Evolutionary conservation across 1,140 invertebrate genomes (phyloP).

Genomic region (Saccostrea glomerata): DNA sequence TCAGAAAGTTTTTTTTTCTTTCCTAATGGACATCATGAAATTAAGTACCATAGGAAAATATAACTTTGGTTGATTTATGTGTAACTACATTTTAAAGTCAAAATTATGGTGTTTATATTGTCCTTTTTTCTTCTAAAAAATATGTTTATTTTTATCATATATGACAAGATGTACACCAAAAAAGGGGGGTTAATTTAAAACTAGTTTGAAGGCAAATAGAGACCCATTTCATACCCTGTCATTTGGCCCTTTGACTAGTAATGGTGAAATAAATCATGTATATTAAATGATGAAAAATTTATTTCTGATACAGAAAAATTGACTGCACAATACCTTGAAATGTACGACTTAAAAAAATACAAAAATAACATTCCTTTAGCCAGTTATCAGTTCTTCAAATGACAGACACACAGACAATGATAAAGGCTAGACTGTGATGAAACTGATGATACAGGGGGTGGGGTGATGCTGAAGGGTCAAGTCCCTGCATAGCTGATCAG

Average conservation of each 20-base stretch:
- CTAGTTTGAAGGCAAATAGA: no score
- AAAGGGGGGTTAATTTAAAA: no score
- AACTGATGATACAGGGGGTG: neutral
- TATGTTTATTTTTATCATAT: no score
- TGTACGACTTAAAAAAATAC: neutral
- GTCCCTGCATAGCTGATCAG: constrained; percentile 64
- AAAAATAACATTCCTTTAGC: neutral
- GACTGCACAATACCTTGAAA: neutral
- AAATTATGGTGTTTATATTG: no score
- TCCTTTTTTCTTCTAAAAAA: no score
- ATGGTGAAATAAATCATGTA: neutral
- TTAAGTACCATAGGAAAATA: no score
- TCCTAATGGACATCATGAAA: no score
- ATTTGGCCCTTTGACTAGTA: neutral
- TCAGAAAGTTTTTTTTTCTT: no score
- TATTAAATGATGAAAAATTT: neutral
- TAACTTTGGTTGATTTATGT: no score
- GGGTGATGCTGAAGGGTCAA: neutral
- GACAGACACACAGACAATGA: neutral
- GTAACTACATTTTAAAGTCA: no score
- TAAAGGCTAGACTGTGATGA: neutral
- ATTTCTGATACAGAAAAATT: neutral
- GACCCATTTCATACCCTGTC: no score
- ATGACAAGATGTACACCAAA: no score
- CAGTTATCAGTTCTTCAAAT: neutral